phyloP scores from a whole-genome alignment of 1,140 invertebrate genomes.

The Hyphantria cunea region DNA sequence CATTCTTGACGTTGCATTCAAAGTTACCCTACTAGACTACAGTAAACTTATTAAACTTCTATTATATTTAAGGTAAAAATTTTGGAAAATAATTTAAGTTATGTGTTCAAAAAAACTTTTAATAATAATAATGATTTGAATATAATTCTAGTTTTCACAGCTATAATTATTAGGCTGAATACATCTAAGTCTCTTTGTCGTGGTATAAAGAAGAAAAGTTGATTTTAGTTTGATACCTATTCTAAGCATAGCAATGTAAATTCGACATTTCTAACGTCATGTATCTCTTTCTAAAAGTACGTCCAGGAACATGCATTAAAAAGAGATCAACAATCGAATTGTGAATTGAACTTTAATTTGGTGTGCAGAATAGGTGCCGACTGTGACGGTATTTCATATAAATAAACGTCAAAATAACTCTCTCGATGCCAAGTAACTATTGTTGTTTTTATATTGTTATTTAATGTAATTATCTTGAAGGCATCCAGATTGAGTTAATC shows the following conservation, averaged over 20 bases:
- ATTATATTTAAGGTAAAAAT: too few species aligned
- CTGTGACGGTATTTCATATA: slow-evolving; percentile 32
- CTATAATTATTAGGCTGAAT: too few species aligned
- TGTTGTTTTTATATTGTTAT: slow-evolving; percentile 63
- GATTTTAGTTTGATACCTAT: not conserved
- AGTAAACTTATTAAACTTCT: too few species aligned
- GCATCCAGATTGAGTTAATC: slow-evolving; percentile 63
- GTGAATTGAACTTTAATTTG: slow-evolving; percentile 1
- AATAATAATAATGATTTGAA: too few species aligned
- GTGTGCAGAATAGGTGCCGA: slow-evolving; percentile 4
- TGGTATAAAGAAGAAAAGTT: too few species aligned
- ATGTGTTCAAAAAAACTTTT: too few species aligned
- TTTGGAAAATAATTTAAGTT: too few species aligned
- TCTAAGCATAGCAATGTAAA: not conserved
- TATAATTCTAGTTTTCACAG: too few species aligned
- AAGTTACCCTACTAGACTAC: too few species aligned
- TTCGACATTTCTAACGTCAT: not conserved
- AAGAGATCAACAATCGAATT: not conserved
- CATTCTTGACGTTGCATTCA: too few species aligned
- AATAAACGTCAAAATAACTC: slow-evolving; percentile 74
- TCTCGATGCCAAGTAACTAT: slow-evolving; percentile 71
- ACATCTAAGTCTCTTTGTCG: too few species aligned
- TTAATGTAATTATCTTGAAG: slow-evolving; percentile 41
- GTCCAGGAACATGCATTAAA: not conserved
- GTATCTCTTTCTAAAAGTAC: not conserved